A percentile compares a stretch with the other conserved stretches of the same genome.
Evolutionary conservation across 2,888 invertebrate genomes (phyloP).

Genomic region (Darwinula stevensoni): DNA sequence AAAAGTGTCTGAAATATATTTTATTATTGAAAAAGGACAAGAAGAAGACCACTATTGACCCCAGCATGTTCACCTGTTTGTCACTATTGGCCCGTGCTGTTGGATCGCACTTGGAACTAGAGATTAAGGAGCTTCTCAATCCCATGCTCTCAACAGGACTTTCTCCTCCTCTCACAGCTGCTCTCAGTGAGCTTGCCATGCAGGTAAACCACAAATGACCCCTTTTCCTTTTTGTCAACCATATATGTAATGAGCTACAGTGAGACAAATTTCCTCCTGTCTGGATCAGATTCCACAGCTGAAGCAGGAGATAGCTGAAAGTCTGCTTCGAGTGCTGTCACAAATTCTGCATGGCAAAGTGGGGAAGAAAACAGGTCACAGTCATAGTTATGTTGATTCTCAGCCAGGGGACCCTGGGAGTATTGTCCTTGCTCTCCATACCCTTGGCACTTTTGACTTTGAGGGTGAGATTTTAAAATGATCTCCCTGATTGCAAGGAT

Average conservation of each 20-base stretch:
- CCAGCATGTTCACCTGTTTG: conserved; percentile 73
- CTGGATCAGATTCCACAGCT: conserved; percentile 44
- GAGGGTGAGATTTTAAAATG: conserved; percentile 24
- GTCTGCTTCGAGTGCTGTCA: conserved; percentile 65
- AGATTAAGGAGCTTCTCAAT: conserved; percentile 55
- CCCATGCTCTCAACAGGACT: conserved; percentile 76
- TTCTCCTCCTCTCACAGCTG: conserved; percentile 62
- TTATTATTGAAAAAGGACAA: background rate
- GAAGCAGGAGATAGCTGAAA: conserved; percentile 68
- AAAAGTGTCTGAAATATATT: background rate
- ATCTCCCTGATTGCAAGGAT: background rate
- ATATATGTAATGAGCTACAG: no score
- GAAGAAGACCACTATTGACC: conserved; percentile 28
- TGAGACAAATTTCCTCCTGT: background rate
- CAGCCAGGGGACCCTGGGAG: conserved; percentile 32
- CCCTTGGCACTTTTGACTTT: conserved; percentile 63
- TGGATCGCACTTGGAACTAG: conserved; percentile 37
- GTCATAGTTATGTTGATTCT: background rate
- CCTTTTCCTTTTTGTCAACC: no score
- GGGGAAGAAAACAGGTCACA: background rate
- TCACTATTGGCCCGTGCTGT: conserved; percentile 67
- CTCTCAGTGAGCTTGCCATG: conserved; percentile 59
- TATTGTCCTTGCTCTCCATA: conserved; percentile 66
- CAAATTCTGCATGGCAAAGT: conserved; percentile 34
- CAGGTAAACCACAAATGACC: no score